Percentiles rank a stretch among this genome's conserved stretches.
These are phyloP conservation scores for Hyles euphorbiae DNA, from an alignment of 1,140 invertebrate species.

Conservation along the genomic window DNA sequence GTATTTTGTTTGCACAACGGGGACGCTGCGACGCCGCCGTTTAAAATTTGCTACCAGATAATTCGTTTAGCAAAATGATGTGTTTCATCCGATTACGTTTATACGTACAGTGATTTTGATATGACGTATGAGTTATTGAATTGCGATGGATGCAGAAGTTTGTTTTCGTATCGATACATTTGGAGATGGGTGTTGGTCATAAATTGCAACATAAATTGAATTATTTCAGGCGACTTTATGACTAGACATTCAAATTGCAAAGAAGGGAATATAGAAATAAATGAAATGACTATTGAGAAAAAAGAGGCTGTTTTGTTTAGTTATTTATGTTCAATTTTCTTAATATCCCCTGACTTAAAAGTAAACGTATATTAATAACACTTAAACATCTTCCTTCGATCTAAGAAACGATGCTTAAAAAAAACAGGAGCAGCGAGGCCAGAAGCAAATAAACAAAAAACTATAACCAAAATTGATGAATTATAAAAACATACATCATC, in stretches of 20 bases:
- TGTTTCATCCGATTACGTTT: constrained; percentile 64
- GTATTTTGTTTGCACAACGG: constrained; percentile 71
- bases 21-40: constrained; percentile 39
- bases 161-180: background rate
- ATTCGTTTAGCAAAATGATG: constrained; percentile 69
- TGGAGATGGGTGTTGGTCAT: constrained; percentile 1
- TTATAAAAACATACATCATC: background rate
- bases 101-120: constrained; percentile 6
- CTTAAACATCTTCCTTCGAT: too few relatives aligned
- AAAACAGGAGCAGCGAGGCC: too few relatives aligned
- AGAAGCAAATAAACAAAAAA: background rate
- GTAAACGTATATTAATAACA: too few relatives aligned
- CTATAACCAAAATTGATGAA: background rate
- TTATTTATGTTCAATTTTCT: too few relatives aligned
- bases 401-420: background rate
- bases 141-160: background rate
- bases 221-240: too few relatives aligned
- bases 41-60: constrained; percentile 59
- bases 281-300: too few relatives aligned
- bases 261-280: too few relatives aligned
- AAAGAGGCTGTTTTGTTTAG: too few relatives aligned
- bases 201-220: background rate
- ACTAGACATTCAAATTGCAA: too few relatives aligned
- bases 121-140: constrained; percentile 3
- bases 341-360: too few relatives aligned